A percentile compares a stretch with the other conserved stretches of the same genome.
These are phyloP conservation scores for Eustalomyia histrio DNA, from an alignment of 2,888 invertebrate genomes.

Conservation along the genomic window DNA sequence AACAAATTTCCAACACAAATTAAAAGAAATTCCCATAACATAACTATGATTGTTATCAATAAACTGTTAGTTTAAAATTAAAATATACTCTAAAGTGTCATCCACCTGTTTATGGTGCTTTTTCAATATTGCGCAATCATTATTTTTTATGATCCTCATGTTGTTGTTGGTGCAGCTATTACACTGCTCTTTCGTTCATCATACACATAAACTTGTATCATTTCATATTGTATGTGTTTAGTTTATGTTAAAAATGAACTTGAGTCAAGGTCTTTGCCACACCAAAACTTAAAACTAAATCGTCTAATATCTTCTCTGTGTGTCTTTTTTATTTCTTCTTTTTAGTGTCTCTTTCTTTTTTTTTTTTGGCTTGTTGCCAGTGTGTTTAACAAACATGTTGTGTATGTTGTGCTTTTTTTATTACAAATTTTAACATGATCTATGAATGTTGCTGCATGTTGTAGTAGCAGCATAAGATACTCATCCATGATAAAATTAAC, in stretches of 20 bases:
- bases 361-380: background rate
- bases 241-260: slow-evolving; percentile 56
- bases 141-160: background rate
- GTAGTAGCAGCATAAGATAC: background rate
- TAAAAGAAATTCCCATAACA: background rate
- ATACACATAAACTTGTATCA: slow-evolving; percentile 20
- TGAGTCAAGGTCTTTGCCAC: slow-evolving; percentile 68
- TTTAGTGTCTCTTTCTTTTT: slow-evolving; percentile 7
- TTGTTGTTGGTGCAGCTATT: background rate
- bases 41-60: slow-evolving; percentile 11
- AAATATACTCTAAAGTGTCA: slow-evolving; percentile 28
- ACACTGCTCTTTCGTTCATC: background rate
- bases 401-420: background rate
- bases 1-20: too few species aligned
- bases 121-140: slow-evolving; percentile 39
- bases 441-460: background rate
- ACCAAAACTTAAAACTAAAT: slow-evolving; percentile 41
- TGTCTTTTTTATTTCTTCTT: slow-evolving; percentile 12
- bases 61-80: slow-evolving; percentile 9
- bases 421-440: background rate
- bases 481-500: background rate
- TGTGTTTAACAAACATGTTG: background rate
- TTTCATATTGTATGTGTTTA: slow-evolving; percentile 7
- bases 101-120: slow-evolving; percentile 32
- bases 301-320: slow-evolving; percentile 31